These are phyloP conservation scores for Liopterus haemorrhoidalis DNA, from an alignment of 2,888 invertebrate species.

Conservation along the genomic window DNA sequence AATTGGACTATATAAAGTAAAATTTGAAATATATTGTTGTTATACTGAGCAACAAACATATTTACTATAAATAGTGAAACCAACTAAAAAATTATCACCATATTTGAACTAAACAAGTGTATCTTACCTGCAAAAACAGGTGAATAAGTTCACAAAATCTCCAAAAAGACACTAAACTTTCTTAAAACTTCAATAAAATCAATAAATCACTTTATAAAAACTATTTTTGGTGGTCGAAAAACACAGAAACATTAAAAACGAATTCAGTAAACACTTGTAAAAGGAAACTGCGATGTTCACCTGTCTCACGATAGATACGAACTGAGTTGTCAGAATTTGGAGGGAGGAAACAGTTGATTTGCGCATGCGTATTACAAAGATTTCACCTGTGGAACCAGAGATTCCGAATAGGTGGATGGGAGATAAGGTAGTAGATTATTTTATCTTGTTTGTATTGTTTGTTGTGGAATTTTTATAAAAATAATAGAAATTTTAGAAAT, in stretches of 20 bases:
- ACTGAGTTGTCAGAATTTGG: slow-evolving; percentile 30
- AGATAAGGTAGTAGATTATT: no score
- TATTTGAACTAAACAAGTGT: no score
- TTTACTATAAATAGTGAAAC: no score
- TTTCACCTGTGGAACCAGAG: slow-evolving; percentile 28
- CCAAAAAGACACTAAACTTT: not conserved
- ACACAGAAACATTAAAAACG: slow-evolving; percentile 11
- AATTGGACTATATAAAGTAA: no score
- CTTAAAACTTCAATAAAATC: not conserved
- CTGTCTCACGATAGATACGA: slow-evolving; percentile 30
- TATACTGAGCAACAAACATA: no score
- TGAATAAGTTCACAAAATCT: slow-evolving; percentile 2
- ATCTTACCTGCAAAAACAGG: slow-evolving; percentile 16
- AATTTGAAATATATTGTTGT: no score
- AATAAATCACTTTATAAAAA: not conserved
- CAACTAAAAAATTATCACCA: no score
- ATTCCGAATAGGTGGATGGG: slow-evolving; percentile 12
- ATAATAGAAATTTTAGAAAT: no score
- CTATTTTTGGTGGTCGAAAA: slow-evolving; percentile 14
- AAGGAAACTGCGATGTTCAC: slow-evolving; percentile 20
- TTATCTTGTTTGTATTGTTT: no score
- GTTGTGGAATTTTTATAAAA: no score
- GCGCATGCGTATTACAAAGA: slow-evolving; percentile 26
- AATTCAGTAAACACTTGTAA: slow-evolving; percentile 9
- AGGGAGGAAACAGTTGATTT: slow-evolving; percentile 18